phyloP scores from a whole-genome alignment of 2,888 invertebrate species.

The Helobdella robusta region DNA sequence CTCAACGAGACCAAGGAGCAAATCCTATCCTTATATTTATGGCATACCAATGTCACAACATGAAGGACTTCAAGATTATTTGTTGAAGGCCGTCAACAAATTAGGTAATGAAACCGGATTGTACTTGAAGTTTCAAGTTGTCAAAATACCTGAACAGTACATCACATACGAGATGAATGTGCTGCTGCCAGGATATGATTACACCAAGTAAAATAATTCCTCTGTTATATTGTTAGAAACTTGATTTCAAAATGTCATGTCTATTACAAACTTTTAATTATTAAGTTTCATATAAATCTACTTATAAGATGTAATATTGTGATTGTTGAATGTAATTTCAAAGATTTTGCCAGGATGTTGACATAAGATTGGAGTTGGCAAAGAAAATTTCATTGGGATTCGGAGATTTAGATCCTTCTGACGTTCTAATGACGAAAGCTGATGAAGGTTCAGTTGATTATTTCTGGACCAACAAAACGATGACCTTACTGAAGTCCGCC shows the following conservation, averaged over 20 bases:
- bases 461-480: constrained; percentile 19
- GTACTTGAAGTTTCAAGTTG: constrained; percentile 1
- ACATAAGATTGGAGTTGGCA: constrained; percentile 17
- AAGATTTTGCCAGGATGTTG: constrained; percentile 14
- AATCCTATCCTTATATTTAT: neutral
- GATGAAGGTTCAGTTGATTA: constrained; percentile 9
- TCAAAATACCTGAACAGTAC: neutral
- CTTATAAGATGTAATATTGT: too few relatives aligned
- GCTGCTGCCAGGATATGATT: neutral
- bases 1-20: neutral
- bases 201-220: neutral
- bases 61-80: constrained; percentile 14
- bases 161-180: constrained; percentile 6
- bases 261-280: neutral
- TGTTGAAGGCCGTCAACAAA: constrained; percentile 1
- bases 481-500: neutral
- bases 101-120: neutral
- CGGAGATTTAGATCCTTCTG: constrained; percentile 8
- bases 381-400: neutral
- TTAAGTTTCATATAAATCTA: too few relatives aligned
- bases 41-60: constrained; percentile 14
- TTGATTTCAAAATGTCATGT: neutral
- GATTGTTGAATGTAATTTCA: too few relatives aligned
- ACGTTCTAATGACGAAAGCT: constrained; percentile 12
- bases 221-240: neutral